These are phyloP conservation scores for Anguilla anguilla DNA, from an alignment of 2,797 vertebrate genomes.

Conservation along the genomic window DNA sequence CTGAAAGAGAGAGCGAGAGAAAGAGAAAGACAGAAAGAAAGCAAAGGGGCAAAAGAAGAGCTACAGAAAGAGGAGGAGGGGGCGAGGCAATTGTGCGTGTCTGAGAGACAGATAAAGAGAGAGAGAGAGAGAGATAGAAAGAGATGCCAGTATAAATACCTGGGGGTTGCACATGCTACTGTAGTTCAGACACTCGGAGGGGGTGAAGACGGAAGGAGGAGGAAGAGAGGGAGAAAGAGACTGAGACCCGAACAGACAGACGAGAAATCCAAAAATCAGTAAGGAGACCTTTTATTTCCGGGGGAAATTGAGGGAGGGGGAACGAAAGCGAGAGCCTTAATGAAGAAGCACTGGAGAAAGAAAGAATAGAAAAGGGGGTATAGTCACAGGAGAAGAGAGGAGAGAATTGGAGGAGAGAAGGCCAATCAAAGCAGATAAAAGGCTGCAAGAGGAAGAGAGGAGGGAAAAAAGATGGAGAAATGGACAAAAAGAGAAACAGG, in stretches of 20 bases:
- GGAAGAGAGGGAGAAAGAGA: slow-evolving; percentile 28
- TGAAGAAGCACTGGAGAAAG: not conserved
- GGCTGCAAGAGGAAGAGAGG: not conserved
- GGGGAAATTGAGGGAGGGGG: not conserved
- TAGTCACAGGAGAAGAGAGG: not conserved
- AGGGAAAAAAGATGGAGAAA: not conserved
- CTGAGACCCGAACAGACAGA: not conserved
- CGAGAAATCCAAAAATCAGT: not conserved
- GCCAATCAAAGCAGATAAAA: not conserved
- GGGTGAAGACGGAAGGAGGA: slow-evolving; percentile 20
- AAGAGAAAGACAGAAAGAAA: not conserved
- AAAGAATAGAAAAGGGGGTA: not conserved
- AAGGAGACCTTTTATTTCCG: not conserved
- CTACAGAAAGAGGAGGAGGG: slow-evolving; percentile 40
- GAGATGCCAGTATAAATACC: slow-evolving; percentile 20
- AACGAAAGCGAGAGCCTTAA: not conserved
- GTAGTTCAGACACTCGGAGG: not conserved
- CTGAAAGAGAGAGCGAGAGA: not conserved
- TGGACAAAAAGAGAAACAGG: not conserved
- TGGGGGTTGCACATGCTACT: not conserved
- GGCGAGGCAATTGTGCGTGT: slow-evolving; percentile 38
- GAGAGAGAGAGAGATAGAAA: slow-evolving; percentile 30
- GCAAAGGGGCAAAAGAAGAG: slow-evolving; percentile 22
- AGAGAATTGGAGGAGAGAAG: no score
- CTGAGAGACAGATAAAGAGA: not conserved